These are phyloP conservation scores for Drosophila orosa DNA, from an alignment of 1,140 invertebrate species.

Conservation along the genomic window DNA sequence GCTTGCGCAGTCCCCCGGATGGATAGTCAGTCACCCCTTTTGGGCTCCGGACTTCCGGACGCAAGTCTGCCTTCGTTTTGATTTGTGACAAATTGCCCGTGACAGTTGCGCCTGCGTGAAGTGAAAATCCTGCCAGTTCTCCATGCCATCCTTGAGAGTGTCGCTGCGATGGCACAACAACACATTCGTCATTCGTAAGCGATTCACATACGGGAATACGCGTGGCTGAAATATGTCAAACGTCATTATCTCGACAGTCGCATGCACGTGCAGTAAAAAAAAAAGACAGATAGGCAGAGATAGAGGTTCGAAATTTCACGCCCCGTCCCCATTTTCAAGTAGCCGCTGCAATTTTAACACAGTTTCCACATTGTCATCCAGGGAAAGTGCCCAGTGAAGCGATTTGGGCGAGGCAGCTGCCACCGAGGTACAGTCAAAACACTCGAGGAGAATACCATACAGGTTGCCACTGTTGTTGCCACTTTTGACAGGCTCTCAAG, in stretches of 20 bases:
- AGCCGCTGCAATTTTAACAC: constrained; percentile 37
- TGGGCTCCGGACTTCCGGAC: constrained; percentile 3
- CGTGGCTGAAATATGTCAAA: constrained; percentile 67
- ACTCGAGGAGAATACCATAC: not conserved
- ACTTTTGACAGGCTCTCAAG: not conserved
- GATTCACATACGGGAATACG: constrained; percentile 46
- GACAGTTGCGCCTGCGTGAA: constrained; percentile 61
- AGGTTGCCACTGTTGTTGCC: not conserved
- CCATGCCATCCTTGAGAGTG: constrained; percentile 57
- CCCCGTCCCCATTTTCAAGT: constrained; percentile 45
- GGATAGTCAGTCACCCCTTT: constrained; percentile 64
- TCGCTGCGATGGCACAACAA: constrained; percentile 73
- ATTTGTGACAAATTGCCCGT: constrained; percentile 78
- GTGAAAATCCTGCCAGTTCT: not conserved
- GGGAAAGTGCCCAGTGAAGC: constrained; percentile 31
- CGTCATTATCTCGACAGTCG: constrained; percentile 65
- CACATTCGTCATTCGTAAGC: constrained; percentile 76
- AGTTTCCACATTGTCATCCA: constrained; percentile 29
- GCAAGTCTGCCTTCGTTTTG: constrained; percentile 67
- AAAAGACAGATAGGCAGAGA: constrained; percentile 13
- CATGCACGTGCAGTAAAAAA: constrained; percentile 28
- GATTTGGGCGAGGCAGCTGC: constrained; percentile 33
- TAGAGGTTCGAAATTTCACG: constrained; percentile 40
- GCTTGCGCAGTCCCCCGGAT: constrained; percentile 30
- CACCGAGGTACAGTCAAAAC: constrained; percentile 38